Evolutionary conservation across 1,140 invertebrate genomes (phyloP).

Genomic region (Agraylea sexmaculata): DNA sequence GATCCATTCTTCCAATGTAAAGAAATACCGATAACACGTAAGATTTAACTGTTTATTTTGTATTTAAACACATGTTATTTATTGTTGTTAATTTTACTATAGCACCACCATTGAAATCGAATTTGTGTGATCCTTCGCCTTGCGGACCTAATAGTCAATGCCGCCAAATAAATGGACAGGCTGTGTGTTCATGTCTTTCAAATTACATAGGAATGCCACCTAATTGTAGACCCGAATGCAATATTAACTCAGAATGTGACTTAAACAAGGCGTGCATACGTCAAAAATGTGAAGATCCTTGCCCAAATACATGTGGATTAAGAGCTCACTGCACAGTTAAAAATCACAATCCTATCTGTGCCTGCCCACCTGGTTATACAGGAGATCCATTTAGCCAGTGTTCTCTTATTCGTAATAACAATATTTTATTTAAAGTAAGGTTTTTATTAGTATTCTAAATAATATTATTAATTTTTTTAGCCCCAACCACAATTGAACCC

Average conservation of each 20-base stretch:
- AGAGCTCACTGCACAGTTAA: slow-evolving; percentile 58
- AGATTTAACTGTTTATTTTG: slow-evolving; percentile 23
- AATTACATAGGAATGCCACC: slow-evolving; percentile 61
- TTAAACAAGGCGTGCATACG: slow-evolving; percentile 59
- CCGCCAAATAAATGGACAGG: slow-evolving; percentile 51
- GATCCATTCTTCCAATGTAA: slow-evolving; percentile 71
- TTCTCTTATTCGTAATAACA: slow-evolving; percentile 30
- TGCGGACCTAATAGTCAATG: slow-evolving; percentile 73
- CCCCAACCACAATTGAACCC: slow-evolving; percentile 27
- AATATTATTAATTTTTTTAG: slow-evolving; percentile 17
- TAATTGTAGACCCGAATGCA: slow-evolving; percentile 62
- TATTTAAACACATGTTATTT: neutral
- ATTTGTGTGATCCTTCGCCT: slow-evolving; percentile 59
- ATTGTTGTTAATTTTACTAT: slow-evolving; percentile 24
- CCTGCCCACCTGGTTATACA: slow-evolving; percentile 56
- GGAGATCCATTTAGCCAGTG: slow-evolving; percentile 63
- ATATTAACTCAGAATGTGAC: slow-evolving; percentile 62
- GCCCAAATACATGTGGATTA: slow-evolving; percentile 61
- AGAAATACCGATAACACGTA: slow-evolving; percentile 41
- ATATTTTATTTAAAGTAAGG: too few relatives aligned
- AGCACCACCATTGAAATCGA: slow-evolving; percentile 45
- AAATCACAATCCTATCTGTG: slow-evolving; percentile 56
- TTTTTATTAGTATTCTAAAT: too few relatives aligned
- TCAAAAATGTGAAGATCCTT: slow-evolving; percentile 70
- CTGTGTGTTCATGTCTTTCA: slow-evolving; percentile 61